Evolutionary conservation across 1,140 invertebrate species (phyloP).

Genomic region (Halyomorpha halys): DNA sequence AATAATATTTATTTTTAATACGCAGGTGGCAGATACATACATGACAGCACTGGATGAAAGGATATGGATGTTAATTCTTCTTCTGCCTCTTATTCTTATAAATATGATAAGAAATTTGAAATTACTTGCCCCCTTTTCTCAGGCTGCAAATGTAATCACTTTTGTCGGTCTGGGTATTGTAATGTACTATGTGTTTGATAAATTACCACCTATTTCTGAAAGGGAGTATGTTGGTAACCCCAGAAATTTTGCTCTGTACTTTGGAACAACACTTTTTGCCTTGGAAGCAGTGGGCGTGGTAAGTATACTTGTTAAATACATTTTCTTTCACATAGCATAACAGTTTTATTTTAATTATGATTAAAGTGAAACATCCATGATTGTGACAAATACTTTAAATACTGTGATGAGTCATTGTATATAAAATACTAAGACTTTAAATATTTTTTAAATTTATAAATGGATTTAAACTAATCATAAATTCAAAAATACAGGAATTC

Average conservation of each 20-base stretch:
- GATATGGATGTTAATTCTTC: slow-evolving; percentile 48
- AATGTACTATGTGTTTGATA: slow-evolving; percentile 53
- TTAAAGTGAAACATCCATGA: too few relatives aligned
- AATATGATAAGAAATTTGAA: slow-evolving; percentile 69
- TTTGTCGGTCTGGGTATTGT: slow-evolving; percentile 58
- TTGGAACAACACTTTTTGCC: slow-evolving; percentile 81
- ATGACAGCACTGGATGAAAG: slow-evolving; percentile 36
- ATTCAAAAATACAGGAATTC: too few relatives aligned
- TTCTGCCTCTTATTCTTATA: slow-evolving; percentile 56
- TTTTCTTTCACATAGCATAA: neutral
- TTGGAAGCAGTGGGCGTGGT: slow-evolving; percentile 82
- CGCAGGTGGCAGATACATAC: slow-evolving; percentile 40
- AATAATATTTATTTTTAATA: too few relatives aligned
- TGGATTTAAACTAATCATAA: too few relatives aligned
- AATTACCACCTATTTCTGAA: slow-evolving; percentile 46
- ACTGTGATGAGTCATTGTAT: too few relatives aligned
- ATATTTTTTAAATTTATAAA: too few relatives aligned
- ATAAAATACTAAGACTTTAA: too few relatives aligned
- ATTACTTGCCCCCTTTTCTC: slow-evolving; percentile 67
- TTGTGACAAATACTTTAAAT: too few relatives aligned
- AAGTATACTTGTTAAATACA: slow-evolving; percentile 35
- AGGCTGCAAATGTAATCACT: slow-evolving; percentile 62
- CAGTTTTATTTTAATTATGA: too few relatives aligned
- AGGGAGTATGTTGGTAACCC: slow-evolving; percentile 44
- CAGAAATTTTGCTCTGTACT: slow-evolving; percentile 56